Conservation (phyloP, 2,113 vertebrate species). For the Hydropotes inermis region DNA sequence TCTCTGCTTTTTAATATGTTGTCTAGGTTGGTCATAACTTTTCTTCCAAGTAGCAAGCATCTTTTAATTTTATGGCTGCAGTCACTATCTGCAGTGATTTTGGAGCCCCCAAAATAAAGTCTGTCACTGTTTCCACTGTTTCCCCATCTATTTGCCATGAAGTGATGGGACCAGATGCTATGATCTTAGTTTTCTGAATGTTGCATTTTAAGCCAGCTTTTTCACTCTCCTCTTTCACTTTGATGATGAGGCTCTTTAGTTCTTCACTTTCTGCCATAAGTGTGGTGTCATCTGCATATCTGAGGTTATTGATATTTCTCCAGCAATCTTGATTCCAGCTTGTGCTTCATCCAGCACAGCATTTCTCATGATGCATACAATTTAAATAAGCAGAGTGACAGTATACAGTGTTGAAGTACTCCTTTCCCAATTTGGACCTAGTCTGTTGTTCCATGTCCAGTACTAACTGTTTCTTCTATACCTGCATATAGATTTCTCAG, state of each 20-base stretch:
- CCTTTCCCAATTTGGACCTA: neutral
- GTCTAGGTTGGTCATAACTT: neutral
- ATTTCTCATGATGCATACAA: neutral
- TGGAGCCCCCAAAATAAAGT: neutral
- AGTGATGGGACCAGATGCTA: neutral
- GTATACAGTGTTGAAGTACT: neutral
- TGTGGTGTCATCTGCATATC: neutral
- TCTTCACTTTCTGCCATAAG: neutral
- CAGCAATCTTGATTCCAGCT: neutral
- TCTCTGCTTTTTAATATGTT: neutral
- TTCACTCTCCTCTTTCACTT: neutral
- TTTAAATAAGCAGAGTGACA: neutral
- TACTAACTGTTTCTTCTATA: neutral
- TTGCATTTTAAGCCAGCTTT: neutral
- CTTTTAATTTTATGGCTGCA: neutral
- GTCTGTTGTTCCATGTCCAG: neutral
- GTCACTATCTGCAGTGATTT: neutral
- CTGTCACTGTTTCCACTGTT: neutral
- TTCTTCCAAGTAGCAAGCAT: neutral
- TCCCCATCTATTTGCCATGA: neutral
- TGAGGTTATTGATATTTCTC: neutral
- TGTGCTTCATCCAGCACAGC: neutral
- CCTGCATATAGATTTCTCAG: neutral
- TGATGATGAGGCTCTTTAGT: neutral
- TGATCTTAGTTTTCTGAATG: neutral